These are phyloP conservation scores for Ammodramus savannarum DNA, from an alignment of 2,113 vertebrate genomes.

Conservation along the genomic window DNA sequence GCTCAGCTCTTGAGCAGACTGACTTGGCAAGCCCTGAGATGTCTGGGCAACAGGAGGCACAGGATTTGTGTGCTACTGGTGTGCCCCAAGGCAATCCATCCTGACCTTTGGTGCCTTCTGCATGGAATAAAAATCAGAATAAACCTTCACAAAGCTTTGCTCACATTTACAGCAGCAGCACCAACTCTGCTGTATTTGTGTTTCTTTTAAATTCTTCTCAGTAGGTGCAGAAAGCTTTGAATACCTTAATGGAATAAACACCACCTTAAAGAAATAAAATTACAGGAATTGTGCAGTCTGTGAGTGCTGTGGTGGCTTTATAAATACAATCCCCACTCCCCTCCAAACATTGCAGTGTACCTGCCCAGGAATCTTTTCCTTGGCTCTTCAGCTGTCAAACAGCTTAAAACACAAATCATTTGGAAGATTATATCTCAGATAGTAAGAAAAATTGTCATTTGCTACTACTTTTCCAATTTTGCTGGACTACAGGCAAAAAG, in stretches of 20 bases:
- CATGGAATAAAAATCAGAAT: not conserved
- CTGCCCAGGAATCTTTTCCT: not conserved
- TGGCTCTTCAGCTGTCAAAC: not conserved
- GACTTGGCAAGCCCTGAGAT: not conserved
- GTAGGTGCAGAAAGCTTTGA: not conserved
- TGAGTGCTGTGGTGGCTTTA: not conserved
- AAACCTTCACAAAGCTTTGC: not conserved
- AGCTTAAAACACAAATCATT: not conserved
- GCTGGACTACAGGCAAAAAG: not conserved
- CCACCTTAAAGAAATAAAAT: not conserved
- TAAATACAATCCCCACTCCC: not conserved
- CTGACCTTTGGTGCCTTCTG: constrained; percentile 30
- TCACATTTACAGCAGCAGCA: not conserved
- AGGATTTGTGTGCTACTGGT: constrained; percentile 27
- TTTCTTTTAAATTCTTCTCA: not conserved
- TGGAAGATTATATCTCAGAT: not conserved
- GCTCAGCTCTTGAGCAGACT: not conserved
- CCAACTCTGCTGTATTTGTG: not conserved
- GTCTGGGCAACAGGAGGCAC: not conserved
- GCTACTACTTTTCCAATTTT: not conserved
- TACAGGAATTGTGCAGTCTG: not conserved
- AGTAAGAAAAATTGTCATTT: not conserved
- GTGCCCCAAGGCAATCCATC: not conserved
- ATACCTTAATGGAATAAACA: not conserved
- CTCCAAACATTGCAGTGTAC: accelerated